phyloP scores from a whole-genome alignment of 1,140 invertebrate genomes.

The Octopus bimaculoides region DNA sequence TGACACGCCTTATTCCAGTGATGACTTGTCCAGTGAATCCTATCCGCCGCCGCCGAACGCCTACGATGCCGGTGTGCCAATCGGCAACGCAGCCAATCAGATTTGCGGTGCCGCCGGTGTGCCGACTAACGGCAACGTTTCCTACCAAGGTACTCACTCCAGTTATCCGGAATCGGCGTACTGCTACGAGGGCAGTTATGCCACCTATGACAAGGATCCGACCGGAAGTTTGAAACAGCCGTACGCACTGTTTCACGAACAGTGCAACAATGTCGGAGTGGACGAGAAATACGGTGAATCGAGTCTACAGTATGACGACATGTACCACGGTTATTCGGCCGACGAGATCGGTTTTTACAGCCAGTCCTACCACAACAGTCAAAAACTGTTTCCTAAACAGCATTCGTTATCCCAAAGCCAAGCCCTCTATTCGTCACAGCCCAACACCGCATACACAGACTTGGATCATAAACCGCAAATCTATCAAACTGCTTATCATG shows the following conservation, averaged over 20 bases:
- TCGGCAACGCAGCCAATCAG: constrained; percentile 18
- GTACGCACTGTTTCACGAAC: constrained; percentile 22
- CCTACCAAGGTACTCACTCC: constrained; percentile 12
- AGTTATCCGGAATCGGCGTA: constrained; percentile 30
- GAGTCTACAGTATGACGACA: constrained; percentile 25
- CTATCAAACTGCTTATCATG: constrained; percentile 19
- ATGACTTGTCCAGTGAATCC: constrained; percentile 33
- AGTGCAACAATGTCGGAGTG: constrained; percentile 10
- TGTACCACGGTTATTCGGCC: constrained; percentile 23
- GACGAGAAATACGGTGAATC: constrained; percentile 24
- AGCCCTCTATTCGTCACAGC: constrained; percentile 29
- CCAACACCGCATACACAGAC: constrained; percentile 26
- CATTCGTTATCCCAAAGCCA: constrained; percentile 20
- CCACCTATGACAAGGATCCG: constrained; percentile 33
- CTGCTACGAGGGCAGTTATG: constrained; percentile 41
- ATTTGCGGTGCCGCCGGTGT: background rate
- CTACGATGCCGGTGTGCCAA: constrained; percentile 4
- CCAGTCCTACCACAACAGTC: constrained; percentile 19
- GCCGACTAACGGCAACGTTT: constrained; percentile 19
- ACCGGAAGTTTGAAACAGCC: constrained; percentile 23
- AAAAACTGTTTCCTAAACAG: constrained; percentile 29
- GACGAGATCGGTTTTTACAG: constrained; percentile 28
- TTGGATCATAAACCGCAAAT: constrained; percentile 27
- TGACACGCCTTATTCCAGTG: constrained; percentile 28
- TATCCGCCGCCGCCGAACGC: constrained; percentile 23